A percentile compares a stretch with the other conserved stretches of the same genome.
Conservation (phyloP, 2,888 invertebrate genomes). For the Drymonia ruficornis region DNA sequence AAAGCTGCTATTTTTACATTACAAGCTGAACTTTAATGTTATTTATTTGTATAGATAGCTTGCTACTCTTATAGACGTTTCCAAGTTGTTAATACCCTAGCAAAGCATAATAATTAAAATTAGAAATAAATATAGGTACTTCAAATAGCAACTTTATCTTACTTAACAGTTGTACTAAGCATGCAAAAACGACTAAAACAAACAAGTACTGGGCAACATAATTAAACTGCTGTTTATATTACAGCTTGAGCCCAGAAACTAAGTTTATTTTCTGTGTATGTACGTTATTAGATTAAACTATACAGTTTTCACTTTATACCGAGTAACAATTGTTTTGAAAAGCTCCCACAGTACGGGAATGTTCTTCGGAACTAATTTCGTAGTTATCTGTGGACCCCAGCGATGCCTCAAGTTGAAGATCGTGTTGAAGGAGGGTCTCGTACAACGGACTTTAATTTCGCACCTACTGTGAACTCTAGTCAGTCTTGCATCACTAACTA, state of each 20-base stretch:
- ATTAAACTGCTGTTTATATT: slow-evolving; percentile 3
- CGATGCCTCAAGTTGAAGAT: slow-evolving; percentile 50
- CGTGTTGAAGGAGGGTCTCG: slow-evolving; percentile 50
- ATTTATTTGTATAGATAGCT: too few relatives aligned
- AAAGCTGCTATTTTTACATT: too few relatives aligned
- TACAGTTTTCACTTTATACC: slow-evolving; percentile 33
- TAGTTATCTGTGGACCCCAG: slow-evolving; percentile 52
- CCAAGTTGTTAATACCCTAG: too few relatives aligned
- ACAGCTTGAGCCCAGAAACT: background rate
- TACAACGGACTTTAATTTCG: slow-evolving; percentile 57
- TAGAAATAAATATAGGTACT: too few relatives aligned
- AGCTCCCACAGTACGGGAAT: slow-evolving; percentile 49
- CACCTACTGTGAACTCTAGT: slow-evolving; percentile 48
- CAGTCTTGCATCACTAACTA: slow-evolving; percentile 50
- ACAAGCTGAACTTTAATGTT: too few relatives aligned
- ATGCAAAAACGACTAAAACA: background rate
- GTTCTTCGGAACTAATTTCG: slow-evolving; percentile 58
- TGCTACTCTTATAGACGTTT: too few relatives aligned
- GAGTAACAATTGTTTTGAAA: slow-evolving; percentile 44
- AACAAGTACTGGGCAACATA: slow-evolving; percentile 3
- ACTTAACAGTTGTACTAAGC: background rate
- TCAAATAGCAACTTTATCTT: background rate
- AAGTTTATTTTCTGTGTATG: slow-evolving; percentile 5
- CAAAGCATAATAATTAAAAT: too few relatives aligned
- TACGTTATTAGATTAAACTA: slow-evolving; percentile 10